Evolutionary conservation across 2,113 vertebrate species (phyloP).

Genomic region (Eira barbara): DNA sequence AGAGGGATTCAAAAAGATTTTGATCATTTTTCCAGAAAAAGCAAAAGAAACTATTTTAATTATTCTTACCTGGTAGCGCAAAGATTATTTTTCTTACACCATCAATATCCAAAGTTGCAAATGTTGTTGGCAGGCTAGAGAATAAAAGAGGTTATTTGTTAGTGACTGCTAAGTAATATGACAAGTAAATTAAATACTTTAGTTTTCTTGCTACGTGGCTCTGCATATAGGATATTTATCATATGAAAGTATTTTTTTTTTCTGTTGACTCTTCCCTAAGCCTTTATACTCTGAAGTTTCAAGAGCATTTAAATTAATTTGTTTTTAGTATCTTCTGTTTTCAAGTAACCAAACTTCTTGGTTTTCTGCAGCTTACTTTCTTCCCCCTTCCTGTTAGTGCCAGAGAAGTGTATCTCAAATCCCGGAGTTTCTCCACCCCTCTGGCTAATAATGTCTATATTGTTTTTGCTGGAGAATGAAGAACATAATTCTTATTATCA

Average conservation of each 20-base stretch:
- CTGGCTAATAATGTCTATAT: not conserved
- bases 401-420: not conserved
- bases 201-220: not conserved
- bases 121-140: slow-evolving; percentile 96
- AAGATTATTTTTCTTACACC: slow-evolving; percentile 99
- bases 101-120: slow-evolving; percentile 98
- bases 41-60: slow-evolving; percentile 51
- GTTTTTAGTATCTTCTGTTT: slow-evolving; percentile 33
- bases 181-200: not conserved
- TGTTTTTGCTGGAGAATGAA: not conserved
- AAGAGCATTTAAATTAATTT: slow-evolving; percentile 18
- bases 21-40: slow-evolving; percentile 47
- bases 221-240: not conserved
- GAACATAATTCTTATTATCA: slow-evolving; percentile 2
- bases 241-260: not conserved
- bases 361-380: not conserved
- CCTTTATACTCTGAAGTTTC: not conserved
- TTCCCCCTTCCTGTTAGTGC: not conserved
- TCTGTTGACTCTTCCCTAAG: not conserved
- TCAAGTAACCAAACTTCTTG: not conserved
- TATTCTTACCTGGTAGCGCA: slow-evolving; percentile 96
- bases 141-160: slow-evolving; percentile 62
- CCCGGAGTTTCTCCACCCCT: not conserved
- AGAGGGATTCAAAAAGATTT: not conserved
- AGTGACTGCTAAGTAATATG: slow-evolving; percentile 13